A percentile compares a stretch with the other conserved stretches of the same genome.
These are phyloP conservation scores for Eustalomyia histrio DNA, from an alignment of 2,888 invertebrate species.

Conservation along the genomic window DNA sequence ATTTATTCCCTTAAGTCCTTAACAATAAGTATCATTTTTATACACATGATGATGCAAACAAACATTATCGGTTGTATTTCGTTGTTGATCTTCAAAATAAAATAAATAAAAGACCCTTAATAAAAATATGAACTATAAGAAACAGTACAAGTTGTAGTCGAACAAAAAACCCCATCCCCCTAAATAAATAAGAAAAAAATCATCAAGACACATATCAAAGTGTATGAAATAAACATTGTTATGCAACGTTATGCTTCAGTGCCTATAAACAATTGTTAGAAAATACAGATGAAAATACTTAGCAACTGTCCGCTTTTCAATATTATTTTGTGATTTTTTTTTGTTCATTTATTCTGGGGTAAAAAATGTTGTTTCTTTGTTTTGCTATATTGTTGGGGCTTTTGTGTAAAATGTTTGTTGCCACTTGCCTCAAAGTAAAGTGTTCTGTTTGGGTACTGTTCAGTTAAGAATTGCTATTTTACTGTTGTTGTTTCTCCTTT, in stretches of 20 bases:
- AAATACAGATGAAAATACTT: conserved; percentile 71
- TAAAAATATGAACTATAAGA: conserved; percentile 21
- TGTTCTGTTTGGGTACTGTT: conserved; percentile 30
- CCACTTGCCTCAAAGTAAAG: conserved; percentile 58
- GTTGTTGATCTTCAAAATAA: conserved; percentile 51
- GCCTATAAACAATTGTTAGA: conserved; percentile 75
- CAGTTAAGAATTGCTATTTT: neutral
- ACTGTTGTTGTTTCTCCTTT: conserved; percentile 12
- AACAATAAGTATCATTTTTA: conserved; percentile 56
- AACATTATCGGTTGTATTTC: conserved; percentile 56
- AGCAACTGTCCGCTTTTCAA: conserved; percentile 71
- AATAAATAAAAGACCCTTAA: conserved; percentile 45
- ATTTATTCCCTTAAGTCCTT: conserved; percentile 38
- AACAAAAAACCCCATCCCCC: neutral
- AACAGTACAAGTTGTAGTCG: conserved; percentile 18
- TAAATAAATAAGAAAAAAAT: too few species aligned
- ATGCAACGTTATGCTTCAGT: conserved; percentile 71
- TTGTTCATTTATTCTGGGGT: conserved; percentile 8
- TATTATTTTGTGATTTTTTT: conserved; percentile 56
- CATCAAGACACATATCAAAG: conserved; percentile 20
- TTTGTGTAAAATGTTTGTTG: conserved; percentile 53
- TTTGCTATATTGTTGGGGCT: conserved; percentile 44
- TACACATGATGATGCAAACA: conserved; percentile 54
- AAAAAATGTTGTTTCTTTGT: neutral
- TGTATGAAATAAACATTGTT: conserved; percentile 64